Percentiles rank a stretch among this genome's conserved stretches.
These are phyloP conservation scores for Gambelia wislizenii DNA, from an alignment of 2,797 vertebrate species.

Conservation along the genomic window DNA sequence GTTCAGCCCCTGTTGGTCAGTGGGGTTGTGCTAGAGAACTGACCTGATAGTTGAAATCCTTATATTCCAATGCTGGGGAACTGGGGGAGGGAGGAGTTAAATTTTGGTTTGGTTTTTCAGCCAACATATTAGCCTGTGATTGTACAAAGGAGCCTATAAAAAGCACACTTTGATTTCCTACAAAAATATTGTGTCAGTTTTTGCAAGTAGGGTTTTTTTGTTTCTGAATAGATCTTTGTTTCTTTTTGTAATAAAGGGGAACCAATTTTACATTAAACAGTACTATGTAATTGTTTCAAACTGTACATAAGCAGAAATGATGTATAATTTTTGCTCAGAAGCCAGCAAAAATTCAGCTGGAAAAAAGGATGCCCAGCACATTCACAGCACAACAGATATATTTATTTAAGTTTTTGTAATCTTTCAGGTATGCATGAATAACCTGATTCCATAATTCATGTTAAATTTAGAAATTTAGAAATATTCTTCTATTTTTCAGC, in stretches of 20 bases:
- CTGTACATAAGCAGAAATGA: constrained; percentile 34
- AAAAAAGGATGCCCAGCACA: constrained; percentile 33
- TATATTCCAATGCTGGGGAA: not conserved
- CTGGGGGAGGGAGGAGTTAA: constrained; percentile 25
- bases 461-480: constrained; percentile 51
- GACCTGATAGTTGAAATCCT: not conserved
- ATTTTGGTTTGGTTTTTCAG: constrained; percentile 70
- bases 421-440: constrained; percentile 20
- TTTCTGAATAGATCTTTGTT: constrained; percentile 34
- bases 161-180: constrained; percentile 68
- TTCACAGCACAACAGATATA: constrained; percentile 23
- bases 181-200: constrained; percentile 21
- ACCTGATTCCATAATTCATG: constrained; percentile 21
- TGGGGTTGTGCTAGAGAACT: not conserved
- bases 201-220: constrained; percentile 29
- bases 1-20: not conserved
- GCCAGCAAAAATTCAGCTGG: not conserved
- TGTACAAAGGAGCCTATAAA: constrained; percentile 48
- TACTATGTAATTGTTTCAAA: constrained; percentile 29
- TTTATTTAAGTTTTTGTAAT: constrained; percentile 24
- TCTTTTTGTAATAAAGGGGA: constrained; percentile 5
- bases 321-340: constrained; percentile 20
- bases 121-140: constrained; percentile 45
- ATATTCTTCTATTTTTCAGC: constrained; percentile 57
- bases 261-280: constrained; percentile 26